Evolutionary conservation across 2,113 vertebrate species (phyloP).

Genomic region (Burhinus bistriatus): DNA sequence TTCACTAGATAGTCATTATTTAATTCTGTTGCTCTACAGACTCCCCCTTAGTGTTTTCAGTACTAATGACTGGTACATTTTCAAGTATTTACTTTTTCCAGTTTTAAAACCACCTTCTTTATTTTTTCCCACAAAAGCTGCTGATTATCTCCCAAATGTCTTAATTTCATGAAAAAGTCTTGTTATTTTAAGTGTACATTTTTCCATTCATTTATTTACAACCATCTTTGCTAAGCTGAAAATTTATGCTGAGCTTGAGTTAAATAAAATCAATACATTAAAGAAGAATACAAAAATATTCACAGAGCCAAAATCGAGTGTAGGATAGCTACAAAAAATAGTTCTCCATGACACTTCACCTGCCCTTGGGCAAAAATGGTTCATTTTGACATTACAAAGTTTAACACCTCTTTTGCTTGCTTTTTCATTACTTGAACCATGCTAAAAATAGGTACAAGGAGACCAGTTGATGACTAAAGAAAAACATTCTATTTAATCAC

Average conservation of each 20-base stretch:
- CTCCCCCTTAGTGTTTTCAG: not conserved
- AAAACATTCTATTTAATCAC: conserved; percentile 46
- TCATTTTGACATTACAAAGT: not conserved
- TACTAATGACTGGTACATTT: not conserved
- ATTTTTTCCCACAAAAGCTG: not conserved
- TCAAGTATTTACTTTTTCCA: not conserved
- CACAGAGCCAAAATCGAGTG: not conserved
- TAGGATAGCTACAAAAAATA: not conserved
- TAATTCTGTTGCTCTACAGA: not conserved
- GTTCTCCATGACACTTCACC: not conserved
- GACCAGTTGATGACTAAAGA: not conserved
- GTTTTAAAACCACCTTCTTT: not conserved
- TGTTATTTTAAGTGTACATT: not conserved
- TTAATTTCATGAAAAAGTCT: not conserved
- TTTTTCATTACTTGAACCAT: not conserved
- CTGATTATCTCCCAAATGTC: not conserved
- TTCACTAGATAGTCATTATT: not conserved
- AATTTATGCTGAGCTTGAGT: not conserved
- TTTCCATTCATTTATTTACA: not conserved
- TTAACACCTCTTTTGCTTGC: not conserved
- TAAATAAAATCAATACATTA: not conserved
- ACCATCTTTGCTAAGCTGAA: not conserved
- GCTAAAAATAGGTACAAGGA: not conserved
- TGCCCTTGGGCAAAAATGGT: not conserved
- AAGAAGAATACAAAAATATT: not conserved